Base-by-base conservation (phyloP, 2,113 vertebrate species). In the Lanius ludovicianus region DNA sequence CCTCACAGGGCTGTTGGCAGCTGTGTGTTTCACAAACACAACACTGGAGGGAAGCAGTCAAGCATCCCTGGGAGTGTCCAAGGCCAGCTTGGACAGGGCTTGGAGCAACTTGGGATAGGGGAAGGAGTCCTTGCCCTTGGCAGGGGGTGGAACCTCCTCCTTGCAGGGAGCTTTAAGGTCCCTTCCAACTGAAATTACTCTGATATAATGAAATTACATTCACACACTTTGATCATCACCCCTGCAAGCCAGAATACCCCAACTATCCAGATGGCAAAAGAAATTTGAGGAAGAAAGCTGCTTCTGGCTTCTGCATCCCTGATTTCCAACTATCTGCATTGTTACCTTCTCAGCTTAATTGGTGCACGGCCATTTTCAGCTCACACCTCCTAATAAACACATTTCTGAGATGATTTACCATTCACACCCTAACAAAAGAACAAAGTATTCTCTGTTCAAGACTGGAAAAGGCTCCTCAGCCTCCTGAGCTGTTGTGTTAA, bases 391-490 rank as follows among this genome's bases (percentile, higher is more conserved):
- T 80, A 94, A 96, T 73, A 93, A 93, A 95, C 80, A 80, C 76
- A 18, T 96, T 90, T 84, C 89, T 79, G 86, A 64, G 80, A 76
- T 69, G 53, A 94, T 91, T 93, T 89, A 33, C 83, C 77, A 78
- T 70, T 97, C 93, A 93, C 15, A 30, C 9, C 1, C 82, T 42
- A 88, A 94, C 92, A 96, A 96, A 96, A 95, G 96, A 78, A 70
- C 63, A 39, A 93, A 67, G 20, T 87, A 33, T 53, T 90, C 74
- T 74, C 90, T 92, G 80, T 24, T 90, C 64, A 9, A 0, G 2
- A 37, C 4, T 47, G 77, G 69, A 87, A 90, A 90, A 95, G 74
- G 50, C 73, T 96, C 84, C 67, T 73, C 89, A 94, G 82, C 82
- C 80, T 89, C 67, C 44, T 80, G 90, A 95, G 77, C 70, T n/a